Percentiles rank a stretch among this genome's conserved stretches.
Conservation (phyloP, 2,888 invertebrate genomes). For the Ophion obscuratus region DNA sequence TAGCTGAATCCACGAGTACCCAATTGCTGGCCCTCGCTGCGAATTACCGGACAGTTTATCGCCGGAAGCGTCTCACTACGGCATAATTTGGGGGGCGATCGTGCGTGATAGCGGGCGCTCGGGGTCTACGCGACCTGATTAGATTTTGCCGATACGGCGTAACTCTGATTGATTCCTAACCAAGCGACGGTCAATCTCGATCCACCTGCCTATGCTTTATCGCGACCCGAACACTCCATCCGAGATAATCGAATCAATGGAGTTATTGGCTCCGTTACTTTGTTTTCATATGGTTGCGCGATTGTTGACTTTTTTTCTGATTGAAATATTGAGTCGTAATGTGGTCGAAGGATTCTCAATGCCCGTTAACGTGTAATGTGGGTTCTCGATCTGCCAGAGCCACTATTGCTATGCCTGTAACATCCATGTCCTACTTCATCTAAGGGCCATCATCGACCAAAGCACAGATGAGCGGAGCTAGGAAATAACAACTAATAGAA, state of each 20-base stretch:
- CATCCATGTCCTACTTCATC: too few relatives aligned
- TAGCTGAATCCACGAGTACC: background rate
- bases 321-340: too few relatives aligned
- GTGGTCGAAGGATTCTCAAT: too few relatives aligned
- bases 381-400: too few relatives aligned
- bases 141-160: slow-evolving; percentile 42
- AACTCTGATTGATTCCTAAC: slow-evolving; percentile 18
- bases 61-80: slow-evolving; percentile 51
- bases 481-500: too few relatives aligned
- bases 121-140: slow-evolving; percentile 46
- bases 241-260: background rate
- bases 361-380: too few relatives aligned
- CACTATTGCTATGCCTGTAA: too few relatives aligned
- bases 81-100: slow-evolving; percentile 50
- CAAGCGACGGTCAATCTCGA: slow-evolving; percentile 18
- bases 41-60: slow-evolving; percentile 19
- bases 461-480: too few relatives aligned
- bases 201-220: background rate
- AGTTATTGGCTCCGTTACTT: background rate
- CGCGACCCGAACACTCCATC: background rate
- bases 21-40: background rate
- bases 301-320: background rate
- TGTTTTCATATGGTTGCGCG: background rate
- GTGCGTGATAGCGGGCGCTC: slow-evolving; percentile 52
- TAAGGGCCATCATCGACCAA: too few relatives aligned